Evolutionary conservation across 2,113 vertebrate genomes (phyloP), one percentile per base, ranked within the genome.

Genomic region (Emberiza fucata): DNA sequence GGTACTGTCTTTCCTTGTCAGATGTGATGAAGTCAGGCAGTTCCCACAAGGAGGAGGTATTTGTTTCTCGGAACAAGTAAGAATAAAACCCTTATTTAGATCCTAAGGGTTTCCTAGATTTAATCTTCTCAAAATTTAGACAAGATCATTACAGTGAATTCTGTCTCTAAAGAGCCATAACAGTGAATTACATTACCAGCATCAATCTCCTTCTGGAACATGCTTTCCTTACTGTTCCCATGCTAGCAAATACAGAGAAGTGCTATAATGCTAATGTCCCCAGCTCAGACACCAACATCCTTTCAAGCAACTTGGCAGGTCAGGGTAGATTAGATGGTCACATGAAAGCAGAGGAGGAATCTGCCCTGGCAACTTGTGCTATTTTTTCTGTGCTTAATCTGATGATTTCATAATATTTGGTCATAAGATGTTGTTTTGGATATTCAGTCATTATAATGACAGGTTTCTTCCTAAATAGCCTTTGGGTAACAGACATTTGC

Each of bases 341-440:
- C 76, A 88, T 95, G 82, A 90, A 93, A 84, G 86, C 50, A 42
- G 92, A 88, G n/a, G 69, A 90, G 44, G 72, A 95, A 92, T 93
- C 93, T 90, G 72, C 64, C 72, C 80, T 56, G 54, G 60, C 69
- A 93, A 81, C 76, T 97, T 92, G 82, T 90, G 75, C 75, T 82
- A 22, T 81, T 88, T 91, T 86, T 81, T 79, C 47, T 84, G 60
- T 71, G 53, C 81, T 86, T 78, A 61, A 70, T 92, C 60, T 93
- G 69, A 42, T 84, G 76, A 93, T 96, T 97, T 95, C 90, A 81
- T 93, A 96, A 88, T 68, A 78, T 86, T 94, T 86, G 65, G 82
- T 96, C 93, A 93, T 78, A 75, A 95, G 94, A 97, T 39, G 61
- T 81, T 96, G 72, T 86, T 96, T 93, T 88, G 2, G 4, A 57